Conservation (phyloP, 2,888 invertebrate species). For the Brachyptera putata region DNA sequence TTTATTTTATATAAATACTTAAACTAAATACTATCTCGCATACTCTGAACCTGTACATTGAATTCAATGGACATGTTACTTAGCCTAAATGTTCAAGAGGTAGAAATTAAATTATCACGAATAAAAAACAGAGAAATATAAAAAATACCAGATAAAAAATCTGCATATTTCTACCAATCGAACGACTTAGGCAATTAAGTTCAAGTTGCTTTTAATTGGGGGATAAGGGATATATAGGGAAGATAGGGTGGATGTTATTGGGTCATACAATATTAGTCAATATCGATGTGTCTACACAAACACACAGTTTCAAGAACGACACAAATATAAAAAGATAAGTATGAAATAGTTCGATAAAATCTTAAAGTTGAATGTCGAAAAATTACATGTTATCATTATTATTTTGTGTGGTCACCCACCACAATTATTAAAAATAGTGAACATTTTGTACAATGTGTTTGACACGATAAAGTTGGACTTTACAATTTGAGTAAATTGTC, state of each 20-base stretch:
- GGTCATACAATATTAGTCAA: background rate
- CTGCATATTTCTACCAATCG: slow-evolving; percentile 31
- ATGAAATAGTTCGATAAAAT: background rate
- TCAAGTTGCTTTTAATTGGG: slow-evolving; percentile 7
- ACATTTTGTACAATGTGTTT: background rate
- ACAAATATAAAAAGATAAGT: background rate
- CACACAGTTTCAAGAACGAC: background rate
- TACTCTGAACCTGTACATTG: slow-evolving; percentile 11
- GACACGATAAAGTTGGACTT: background rate
- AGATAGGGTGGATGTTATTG: slow-evolving; percentile 13
- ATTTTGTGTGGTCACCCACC: slow-evolving; percentile 2
- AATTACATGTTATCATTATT: background rate
- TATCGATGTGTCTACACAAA: background rate
- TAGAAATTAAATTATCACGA: slow-evolving; percentile 41
- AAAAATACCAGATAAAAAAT: slow-evolving; percentile 18
- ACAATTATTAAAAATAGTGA: background rate
- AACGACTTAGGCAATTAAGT: slow-evolving; percentile 29
- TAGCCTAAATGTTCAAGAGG: slow-evolving; percentile 50
- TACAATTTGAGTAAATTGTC: no score
- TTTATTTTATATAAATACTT: slow-evolving; percentile 19
- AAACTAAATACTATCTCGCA: slow-evolving; percentile 16
- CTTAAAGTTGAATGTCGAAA: background rate
- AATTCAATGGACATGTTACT: slow-evolving; percentile 25
- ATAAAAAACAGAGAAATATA: slow-evolving; percentile 21
- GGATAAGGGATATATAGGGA: no score